Base-by-base conservation (phyloP, 2,113 vertebrate species). In the Ardeotis arabs region DNA sequence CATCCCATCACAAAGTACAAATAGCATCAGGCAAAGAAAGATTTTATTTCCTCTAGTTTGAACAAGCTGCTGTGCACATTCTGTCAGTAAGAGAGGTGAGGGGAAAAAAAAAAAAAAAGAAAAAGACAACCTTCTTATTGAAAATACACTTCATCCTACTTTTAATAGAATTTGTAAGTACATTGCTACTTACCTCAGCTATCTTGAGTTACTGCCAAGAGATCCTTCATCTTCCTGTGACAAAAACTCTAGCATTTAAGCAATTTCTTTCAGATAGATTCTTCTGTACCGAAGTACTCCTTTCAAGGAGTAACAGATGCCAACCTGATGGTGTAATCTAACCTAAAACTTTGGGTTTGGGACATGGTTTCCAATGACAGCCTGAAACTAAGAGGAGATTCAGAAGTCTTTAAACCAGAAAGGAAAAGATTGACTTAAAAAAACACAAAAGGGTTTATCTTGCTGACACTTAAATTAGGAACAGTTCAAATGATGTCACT, bases 261-360 rank as follows among this genome's bases (percentile, higher is more conserved):
- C 63, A 91, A 87, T 47, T 84, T 89, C 49, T 85, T 95, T 87
- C 73, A 75, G 47, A 78, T 8, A 64, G n/a, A 64, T 84, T 92
- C 9, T 78, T 78, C 84, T 92, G 33, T 56, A 19, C 35, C 58
- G 41, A 84, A 91, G 82, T 76, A 93, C 4, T 90, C 55, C 74
- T 87, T 90, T 90, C 86, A 90, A 75, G 37, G 35, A 75, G 13
- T 15, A 94, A 78, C 35, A 86, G 37, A 86, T 74, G 47, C 67
- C 63, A 93, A 80, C n/a, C 13, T 45, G 39, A 73, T 41, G 29
- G n/a, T 76, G 35, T 50, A 94, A 90, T 74, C 55, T 77, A 88
- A 86, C 15, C 5, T n/a, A 73, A 69, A 85, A 76, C 63, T 75
- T 47, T 58, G 59, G 0, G 8, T 70, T 52, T 89, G 25, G 28